phyloP scores from a whole-genome alignment of 2,888 invertebrate species.

The Eupithecia insigniata region DNA sequence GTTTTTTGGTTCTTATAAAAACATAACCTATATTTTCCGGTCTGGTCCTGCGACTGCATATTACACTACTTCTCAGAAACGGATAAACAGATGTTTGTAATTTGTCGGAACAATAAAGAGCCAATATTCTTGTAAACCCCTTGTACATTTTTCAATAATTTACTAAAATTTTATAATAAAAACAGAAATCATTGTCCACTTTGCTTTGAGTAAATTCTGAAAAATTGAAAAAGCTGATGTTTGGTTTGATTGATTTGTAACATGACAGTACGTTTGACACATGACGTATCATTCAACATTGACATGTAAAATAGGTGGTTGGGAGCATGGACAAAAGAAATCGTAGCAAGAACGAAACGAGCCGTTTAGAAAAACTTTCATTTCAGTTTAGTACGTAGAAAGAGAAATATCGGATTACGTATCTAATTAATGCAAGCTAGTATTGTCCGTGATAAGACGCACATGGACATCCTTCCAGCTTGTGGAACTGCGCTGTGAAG shows the following conservation, averaged over 20 bases:
- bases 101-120: conserved; percentile 70
- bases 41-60: conserved; percentile 67
- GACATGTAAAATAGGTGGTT: no score
- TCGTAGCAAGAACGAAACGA: no score
- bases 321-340: no score
- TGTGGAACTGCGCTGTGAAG: no score
- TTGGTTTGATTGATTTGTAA: neutral
- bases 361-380: no score
- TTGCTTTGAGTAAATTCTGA: neutral
- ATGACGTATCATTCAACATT: no score
- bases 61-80: conserved; percentile 63
- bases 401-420: no score
- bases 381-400: no score
- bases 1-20: conserved; percentile 78
- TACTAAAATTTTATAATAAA: conserved; percentile 60
- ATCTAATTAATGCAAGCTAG: no score
- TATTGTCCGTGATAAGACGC: no score
- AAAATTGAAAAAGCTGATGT: neutral
- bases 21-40: conserved; percentile 78
- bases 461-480: no score
- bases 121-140: conserved; percentile 75
- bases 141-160: conserved; percentile 74
- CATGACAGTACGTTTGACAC: neutral
- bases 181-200: conserved; percentile 7
- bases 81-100: conserved; percentile 69